Percentiles rank a stretch among this genome's conserved stretches.
phyloP scores from a whole-genome alignment of 2,113 vertebrate genomes.

The Sylvietta virens region DNA sequence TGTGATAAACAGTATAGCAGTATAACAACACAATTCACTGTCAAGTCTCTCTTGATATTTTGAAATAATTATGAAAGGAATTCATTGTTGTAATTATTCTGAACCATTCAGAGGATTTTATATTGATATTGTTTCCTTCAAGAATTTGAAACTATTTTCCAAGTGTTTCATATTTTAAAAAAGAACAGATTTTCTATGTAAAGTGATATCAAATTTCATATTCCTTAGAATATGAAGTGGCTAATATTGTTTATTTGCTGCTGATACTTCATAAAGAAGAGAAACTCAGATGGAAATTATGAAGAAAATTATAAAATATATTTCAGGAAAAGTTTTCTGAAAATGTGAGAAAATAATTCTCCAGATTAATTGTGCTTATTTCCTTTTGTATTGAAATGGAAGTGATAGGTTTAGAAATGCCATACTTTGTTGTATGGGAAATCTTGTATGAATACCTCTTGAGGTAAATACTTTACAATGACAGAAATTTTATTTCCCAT shows the following conservation, averaged over 20 bases:
- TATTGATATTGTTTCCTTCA: not conserved
- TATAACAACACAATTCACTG: not conserved
- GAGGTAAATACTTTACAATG: not conserved
- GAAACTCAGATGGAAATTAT: not conserved
- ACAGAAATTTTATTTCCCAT: not conserved
- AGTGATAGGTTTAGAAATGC: not conserved
- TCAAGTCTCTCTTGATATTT: not conserved
- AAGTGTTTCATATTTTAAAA: not conserved
- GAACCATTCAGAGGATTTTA: not conserved
- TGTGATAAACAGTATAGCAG: not conserved
- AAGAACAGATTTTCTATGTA: not conserved
- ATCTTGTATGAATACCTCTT: not conserved
- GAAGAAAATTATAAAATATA: not conserved
- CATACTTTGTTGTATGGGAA: not conserved
- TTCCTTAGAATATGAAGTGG: not conserved
- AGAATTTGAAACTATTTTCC: not conserved
- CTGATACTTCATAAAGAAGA: not conserved
- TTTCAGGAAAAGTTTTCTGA: not conserved
- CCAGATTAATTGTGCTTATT: not conserved
- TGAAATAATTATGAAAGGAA: not conserved
- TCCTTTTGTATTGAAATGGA: not conserved
- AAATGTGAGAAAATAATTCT: not conserved
- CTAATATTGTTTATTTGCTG: not conserved
- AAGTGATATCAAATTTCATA: not conserved
- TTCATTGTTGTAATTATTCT: not conserved